Evolutionary conservation across 2,113 vertebrate genomes (phyloP), one percentile per base, ranked within the genome.

Genomic region (Polypterus bichir): DNA sequence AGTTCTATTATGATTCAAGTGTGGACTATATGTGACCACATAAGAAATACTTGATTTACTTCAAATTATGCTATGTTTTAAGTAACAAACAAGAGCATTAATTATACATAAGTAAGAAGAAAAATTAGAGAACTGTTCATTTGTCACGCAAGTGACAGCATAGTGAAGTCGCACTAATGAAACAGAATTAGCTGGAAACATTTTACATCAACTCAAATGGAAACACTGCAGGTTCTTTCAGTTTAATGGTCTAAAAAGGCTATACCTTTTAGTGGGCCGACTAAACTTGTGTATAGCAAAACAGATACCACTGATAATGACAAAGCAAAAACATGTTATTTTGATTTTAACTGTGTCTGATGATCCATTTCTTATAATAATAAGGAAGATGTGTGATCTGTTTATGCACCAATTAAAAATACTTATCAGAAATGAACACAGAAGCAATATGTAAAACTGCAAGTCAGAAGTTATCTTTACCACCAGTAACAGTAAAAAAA

Each of bases 1-100:
- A 74, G 70, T 69, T 70, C 59, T 66, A 46, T 49, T 67, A 68
- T 75, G 72, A 62, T 63, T 74, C 71, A 71, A 58, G 59, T 64
- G 70, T 70, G 69, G 64, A 71, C 27, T 61, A 47, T 56, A 76
- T 70, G 69, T 68, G 73, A 74, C 77, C 81, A 85, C 79, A 82
- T 81, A 81, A 74, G 78, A 72, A 77, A 80, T 80, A 81, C 78
- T 77, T 85, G 73, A 79, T 83, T 77, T 72, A 63, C 72, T 75
- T 74, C 78, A 80, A 83, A 83, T 85, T 80, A 80, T 76, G 79
- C 82, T 82, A 83, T 80, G 77, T 79, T 77, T 65, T 79, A 77
- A 79, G 76, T 75, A 82, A 83, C 75, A 81, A 79, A 75, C 76
- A 71, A 72, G 73, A 76, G 75, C 77, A 83, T 84, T 81, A 75